Percentiles rank a stretch among this genome's conserved stretches.
phyloP scores from a whole-genome alignment of 2,888 invertebrate species.

The Cheilosia grossa region DNA sequence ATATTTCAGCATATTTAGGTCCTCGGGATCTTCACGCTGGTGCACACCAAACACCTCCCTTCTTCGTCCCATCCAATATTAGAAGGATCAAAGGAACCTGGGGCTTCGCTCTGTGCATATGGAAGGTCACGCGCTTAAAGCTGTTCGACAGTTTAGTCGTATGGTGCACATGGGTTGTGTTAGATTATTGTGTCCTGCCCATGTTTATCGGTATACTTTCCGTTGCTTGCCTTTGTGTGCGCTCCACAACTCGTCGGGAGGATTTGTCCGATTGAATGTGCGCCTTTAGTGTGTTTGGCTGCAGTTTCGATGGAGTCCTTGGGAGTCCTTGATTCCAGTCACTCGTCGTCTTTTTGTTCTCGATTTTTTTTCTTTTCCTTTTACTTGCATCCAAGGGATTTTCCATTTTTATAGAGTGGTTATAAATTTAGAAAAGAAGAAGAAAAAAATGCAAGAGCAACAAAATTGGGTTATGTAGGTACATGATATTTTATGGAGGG shows the following conservation, averaged over 20 bases:
- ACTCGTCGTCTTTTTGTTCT: background rate
- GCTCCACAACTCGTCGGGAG: constrained; percentile 13
- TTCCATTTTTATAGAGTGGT: constrained; percentile 31
- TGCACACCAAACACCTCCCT: constrained; percentile 5
- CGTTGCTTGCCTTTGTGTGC: constrained; percentile 8
- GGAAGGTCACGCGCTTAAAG: constrained; percentile 23
- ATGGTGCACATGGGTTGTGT: constrained; percentile 34
- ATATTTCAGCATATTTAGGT: constrained; percentile 70
- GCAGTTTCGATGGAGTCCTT: constrained; percentile 45
- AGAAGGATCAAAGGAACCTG: constrained; percentile 27
- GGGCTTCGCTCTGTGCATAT: background rate
- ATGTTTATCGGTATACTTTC: constrained; percentile 23
- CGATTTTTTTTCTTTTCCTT: background rate
- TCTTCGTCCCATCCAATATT: background rate
- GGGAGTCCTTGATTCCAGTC: constrained; percentile 45
- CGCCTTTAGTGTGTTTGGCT: constrained; percentile 20
- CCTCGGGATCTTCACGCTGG: constrained; percentile 17
- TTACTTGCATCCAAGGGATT: constrained; percentile 2
- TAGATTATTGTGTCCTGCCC: constrained; percentile 45
- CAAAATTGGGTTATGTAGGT: background rate
- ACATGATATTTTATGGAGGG: background rate
- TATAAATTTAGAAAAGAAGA: constrained; percentile 34
- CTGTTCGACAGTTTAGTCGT: constrained; percentile 12
- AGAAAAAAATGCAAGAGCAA: background rate
- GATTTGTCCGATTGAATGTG: constrained; percentile 45